Evolutionary conservation across 2,888 invertebrate species (phyloP).

Genomic region (Phalera bucephala): DNA sequence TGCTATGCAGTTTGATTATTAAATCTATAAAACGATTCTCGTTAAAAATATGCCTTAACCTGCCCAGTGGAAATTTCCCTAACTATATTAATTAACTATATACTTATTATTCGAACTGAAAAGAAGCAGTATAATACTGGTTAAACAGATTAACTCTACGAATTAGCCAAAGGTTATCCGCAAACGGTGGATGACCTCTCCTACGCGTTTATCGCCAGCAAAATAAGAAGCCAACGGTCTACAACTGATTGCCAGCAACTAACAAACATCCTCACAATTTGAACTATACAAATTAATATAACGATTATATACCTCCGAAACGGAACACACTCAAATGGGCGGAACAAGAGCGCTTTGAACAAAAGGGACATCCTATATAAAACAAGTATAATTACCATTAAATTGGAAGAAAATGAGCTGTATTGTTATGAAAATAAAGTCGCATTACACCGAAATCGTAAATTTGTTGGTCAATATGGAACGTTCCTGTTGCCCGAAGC

Average conservation of each 20-base stretch:
- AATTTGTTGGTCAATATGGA: slow-evolving; percentile 44
- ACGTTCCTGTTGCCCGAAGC: slow-evolving; percentile 61
- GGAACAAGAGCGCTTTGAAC: slow-evolving; percentile 63
- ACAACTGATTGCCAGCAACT: slow-evolving; percentile 8
- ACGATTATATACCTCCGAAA: slow-evolving; percentile 53
- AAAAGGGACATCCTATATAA: slow-evolving; percentile 69
- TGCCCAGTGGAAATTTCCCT: no score
- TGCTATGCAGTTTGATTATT: no score
- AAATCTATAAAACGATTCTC: no score
- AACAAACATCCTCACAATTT: slow-evolving; percentile 24
- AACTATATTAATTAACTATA: no score
- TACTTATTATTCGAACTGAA: no score
- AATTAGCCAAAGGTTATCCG: background rate
- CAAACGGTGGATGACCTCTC: background rate
- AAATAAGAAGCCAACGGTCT: slow-evolving; percentile 8
- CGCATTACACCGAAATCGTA: slow-evolving; percentile 23
- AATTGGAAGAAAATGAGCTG: slow-evolving; percentile 23
- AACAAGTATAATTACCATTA: slow-evolving; percentile 18
- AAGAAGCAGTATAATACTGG: no score
- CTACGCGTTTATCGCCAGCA: slow-evolving; percentile 4
- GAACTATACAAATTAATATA: slow-evolving; percentile 44
- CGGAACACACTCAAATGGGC: slow-evolving; percentile 60
- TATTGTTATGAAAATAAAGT: slow-evolving; percentile 36
- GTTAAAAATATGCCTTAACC: no score
- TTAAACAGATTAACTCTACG: background rate